Base-by-base conservation (phyloP, 1,140 invertebrate genomes). In the Drosophila persimilis region DNA sequence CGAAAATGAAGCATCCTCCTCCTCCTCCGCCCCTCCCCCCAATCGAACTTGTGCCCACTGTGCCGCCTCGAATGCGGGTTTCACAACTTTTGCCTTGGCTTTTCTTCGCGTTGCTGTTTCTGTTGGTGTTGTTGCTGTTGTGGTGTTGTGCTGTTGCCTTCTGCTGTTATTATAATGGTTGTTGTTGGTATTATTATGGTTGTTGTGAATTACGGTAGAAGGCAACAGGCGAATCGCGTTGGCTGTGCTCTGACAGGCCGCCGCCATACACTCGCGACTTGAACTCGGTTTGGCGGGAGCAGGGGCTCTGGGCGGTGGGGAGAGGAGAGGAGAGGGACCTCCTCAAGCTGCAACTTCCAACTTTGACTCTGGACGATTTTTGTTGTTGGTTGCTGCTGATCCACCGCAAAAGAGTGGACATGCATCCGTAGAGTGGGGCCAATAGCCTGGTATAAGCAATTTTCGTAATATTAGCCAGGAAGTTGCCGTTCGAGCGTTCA, bases 391-490 rank as follows among this genome's bases (percentile, higher is more conserved):
- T 56, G 77, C 11, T 39, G 69, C 77, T 81, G 77, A 77, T 85
- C 80, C 83, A 64, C 55, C 55, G 48, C 50, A 41, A 29, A 11
- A 39, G 35, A 39, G 35, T 39, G 35, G 31, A 52, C 48, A 13
- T 17, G 52, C n/a, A 17, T 20, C 43, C 4, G 35, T 39, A 39
- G 52, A 22, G 50, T 47, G 64, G 65, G 61, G 41, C 63, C 65
- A 56, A 69, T 69, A 71, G 67, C 69, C 69, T 57, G 69, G 69
- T 76, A 76, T 83, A 88, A 88, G 83, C 83, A 88, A 88, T 88
- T 88, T 88, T 88, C 83, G 83, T 88, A 88, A 88, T 88, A 88
- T 88, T 88, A 83, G 83, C 83, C 83, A 88, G 83, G 84, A 88
- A 88, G 83, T 88, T 70, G 77, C 35, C 71, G 57, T 54, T 70